Percentiles rank a stretch among this genome's conserved stretches.
Evolutionary conservation across 2,888 invertebrate species (phyloP).

Genomic region (Spialia ferax): DNA sequence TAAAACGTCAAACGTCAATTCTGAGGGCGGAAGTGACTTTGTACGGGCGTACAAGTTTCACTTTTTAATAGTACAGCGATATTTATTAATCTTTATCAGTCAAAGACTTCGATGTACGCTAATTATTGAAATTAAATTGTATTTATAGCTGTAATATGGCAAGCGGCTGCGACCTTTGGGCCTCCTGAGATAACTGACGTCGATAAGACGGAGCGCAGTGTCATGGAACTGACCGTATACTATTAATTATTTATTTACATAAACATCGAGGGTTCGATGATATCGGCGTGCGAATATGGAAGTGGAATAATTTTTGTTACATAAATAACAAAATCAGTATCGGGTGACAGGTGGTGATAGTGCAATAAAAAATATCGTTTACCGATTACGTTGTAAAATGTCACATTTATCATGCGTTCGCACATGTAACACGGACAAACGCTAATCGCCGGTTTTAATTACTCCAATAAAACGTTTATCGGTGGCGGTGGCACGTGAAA

Average conservation of each 20-base stretch:
- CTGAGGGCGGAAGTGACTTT: constrained; percentile 71
- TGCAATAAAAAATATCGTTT: constrained; percentile 63
- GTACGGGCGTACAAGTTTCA: constrained; percentile 67
- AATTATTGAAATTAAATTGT: constrained; percentile 79
- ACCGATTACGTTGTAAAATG: constrained; percentile 70
- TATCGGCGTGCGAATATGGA: constrained; percentile 43
- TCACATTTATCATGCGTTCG: constrained; percentile 75
- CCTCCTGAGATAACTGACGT: constrained; percentile 68
- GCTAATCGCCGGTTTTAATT: constrained; percentile 80
- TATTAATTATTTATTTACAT: constrained; percentile 62
- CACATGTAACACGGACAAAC: constrained; percentile 69
- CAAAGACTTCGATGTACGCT: constrained; percentile 79
- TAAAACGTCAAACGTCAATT: constrained; percentile 58
- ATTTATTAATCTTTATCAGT: constrained; percentile 76
- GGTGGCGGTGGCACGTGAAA: constrained; percentile 78
- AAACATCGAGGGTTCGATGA: constrained; percentile 56
- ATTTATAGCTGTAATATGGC: constrained; percentile 77
- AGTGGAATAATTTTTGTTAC: constrained; percentile 46
- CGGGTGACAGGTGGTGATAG: constrained; percentile 60
- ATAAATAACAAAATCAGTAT: constrained; percentile 61
- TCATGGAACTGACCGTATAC: constrained; percentile 76
- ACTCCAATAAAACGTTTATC: constrained; percentile 84
- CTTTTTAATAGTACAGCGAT: constrained; percentile 58
- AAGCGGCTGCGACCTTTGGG: constrained; percentile 65
- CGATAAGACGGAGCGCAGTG: constrained; percentile 67